Base-by-base conservation (phyloP, 2,888 invertebrate genomes). In the Masnerella sp. region DNA sequence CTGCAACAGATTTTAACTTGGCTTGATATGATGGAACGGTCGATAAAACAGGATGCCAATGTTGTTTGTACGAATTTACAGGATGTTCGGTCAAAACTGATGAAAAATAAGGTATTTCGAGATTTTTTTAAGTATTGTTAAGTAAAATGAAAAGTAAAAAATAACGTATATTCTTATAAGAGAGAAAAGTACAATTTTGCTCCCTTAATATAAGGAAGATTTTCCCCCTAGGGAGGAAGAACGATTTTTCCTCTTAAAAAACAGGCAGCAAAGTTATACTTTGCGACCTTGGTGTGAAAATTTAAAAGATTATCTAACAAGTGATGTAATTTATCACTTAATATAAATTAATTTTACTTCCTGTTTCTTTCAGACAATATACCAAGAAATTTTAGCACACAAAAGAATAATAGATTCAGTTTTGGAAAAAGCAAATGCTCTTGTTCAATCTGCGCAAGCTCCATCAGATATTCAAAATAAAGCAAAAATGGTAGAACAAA, bases 401-500 rank as follows among this genome's bases (percentile, higher is more conserved):
- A 97, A 97, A 85, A 90, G 96, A 77, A 93, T 97, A 3, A 93
- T 98, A 36, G 97, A 98, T 88, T 93, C 94, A 3, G 93, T 97
- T 0, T 93, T 94, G 5, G 97, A 97, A 82, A 97, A 97, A 87
- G 96, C 96, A 0, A 92, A 93, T 78, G 90, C 90, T 12, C 85
- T 93, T 8, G 89, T 92, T 51, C 89, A 92, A 75, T 90, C 89
- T 40, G 88, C 90, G 30, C 89, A 90, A 79, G 88, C 89, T 7
- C 84, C 85, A 5, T 77, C 81, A 0, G 92, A 94, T 84, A 91
- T 95, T 77, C 90, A 92, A 77, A 89, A 91, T 17, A 93, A 92
- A 14, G 91, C 95, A 7, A 90, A 91, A 75, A 92, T 93, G 1
- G 91, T 96, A 1, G 93, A 93, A 83, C 90, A 91, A 18, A 90